Conservation (phyloP, 2,888 invertebrate genomes). For the Frankliniella intonsa region DNA sequence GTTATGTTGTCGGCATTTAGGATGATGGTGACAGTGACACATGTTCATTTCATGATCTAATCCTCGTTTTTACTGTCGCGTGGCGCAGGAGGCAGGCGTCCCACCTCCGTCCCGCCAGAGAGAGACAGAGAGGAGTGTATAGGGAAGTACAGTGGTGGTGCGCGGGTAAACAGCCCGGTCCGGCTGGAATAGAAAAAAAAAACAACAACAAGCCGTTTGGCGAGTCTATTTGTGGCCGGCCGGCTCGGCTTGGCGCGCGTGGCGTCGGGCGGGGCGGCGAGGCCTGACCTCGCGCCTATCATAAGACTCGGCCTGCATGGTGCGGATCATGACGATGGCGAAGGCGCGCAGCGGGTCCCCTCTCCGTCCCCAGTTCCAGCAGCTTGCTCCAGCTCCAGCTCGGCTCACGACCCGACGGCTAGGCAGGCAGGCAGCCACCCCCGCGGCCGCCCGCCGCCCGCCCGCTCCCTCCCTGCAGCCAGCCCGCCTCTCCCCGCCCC, state of each 20-base stretch:
- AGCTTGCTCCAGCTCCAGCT: background rate
- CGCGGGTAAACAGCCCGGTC: background rate
- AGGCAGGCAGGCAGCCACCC: too few species aligned
- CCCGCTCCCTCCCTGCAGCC: background rate
- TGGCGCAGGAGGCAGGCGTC: too few species aligned
- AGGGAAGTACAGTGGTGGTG: background rate
- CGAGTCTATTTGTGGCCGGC: background rate
- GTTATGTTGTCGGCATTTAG: too few species aligned
- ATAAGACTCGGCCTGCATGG: background rate
- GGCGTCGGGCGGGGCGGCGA: too few species aligned
- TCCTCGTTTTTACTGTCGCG: too few species aligned
- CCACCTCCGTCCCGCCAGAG: too few species aligned
- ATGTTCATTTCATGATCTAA: too few species aligned
- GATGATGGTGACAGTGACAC: too few species aligned
- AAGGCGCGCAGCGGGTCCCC: background rate
- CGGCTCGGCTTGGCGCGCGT: background rate
- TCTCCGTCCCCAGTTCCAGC: background rate
- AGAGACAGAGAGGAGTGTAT: background rate
- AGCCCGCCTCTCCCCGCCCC: background rate
- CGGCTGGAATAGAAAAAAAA: background rate
- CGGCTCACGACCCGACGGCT: too few species aligned
- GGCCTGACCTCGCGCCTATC: background rate
- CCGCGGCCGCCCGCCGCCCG: too few species aligned
- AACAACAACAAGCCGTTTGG: background rate
- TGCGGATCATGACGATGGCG: background rate